A percentile compares a stretch with the other conserved stretches of the same genome.
Evolutionary conservation across 2,888 invertebrate genomes (phyloP).

Genomic region (Apodemia zela): DNA sequence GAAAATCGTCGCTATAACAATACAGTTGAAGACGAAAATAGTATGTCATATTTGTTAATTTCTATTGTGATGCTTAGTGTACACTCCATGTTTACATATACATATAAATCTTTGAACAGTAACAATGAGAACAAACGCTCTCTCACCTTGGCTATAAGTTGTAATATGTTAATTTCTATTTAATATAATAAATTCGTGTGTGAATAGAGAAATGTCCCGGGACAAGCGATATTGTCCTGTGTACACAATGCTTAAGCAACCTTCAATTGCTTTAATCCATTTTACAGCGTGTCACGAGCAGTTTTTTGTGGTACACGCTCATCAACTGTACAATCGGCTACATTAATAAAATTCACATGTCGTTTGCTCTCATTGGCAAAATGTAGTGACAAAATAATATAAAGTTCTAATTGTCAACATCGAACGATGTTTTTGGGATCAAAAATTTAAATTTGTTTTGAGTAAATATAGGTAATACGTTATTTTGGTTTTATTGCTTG

Average conservation of each 20-base stretch:
- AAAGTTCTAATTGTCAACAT: too few relatives aligned
- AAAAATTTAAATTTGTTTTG: too few relatives aligned
- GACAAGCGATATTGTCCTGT: slow-evolving; percentile 41
- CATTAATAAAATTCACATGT: not conserved
- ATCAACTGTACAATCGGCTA: slow-evolving; percentile 30
- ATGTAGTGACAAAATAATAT: too few relatives aligned
- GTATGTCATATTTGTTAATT: slow-evolving; percentile 18
- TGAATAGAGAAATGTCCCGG: slow-evolving; percentile 53
- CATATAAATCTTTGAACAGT: slow-evolving; percentile 61
- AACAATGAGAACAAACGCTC: slow-evolving; percentile 58
- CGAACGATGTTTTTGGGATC: too few relatives aligned
- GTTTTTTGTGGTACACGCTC: slow-evolving; percentile 37
- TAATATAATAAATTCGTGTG: slow-evolving; percentile 67
- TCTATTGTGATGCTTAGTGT: slow-evolving; percentile 22
- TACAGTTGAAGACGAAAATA: slow-evolving; percentile 20
- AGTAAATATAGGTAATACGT: too few relatives aligned
- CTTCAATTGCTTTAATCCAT: slow-evolving; percentile 70
- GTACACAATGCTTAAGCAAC: slow-evolving; percentile 45
- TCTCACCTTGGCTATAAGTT: slow-evolving; percentile 52
- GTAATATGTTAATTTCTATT: slow-evolving; percentile 77
- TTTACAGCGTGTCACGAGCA: slow-evolving; percentile 73
- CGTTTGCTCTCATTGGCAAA: too few relatives aligned
- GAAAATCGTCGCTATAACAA: slow-evolving; percentile 16
- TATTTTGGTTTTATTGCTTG: too few relatives aligned
- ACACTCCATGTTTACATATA: slow-evolving; percentile 63